A percentile compares a stretch with the other conserved stretches of the same genome.
These are phyloP conservation scores for Sapayoa aenigma DNA, from an alignment of 2,113 vertebrate genomes.

Conservation along the genomic window DNA sequence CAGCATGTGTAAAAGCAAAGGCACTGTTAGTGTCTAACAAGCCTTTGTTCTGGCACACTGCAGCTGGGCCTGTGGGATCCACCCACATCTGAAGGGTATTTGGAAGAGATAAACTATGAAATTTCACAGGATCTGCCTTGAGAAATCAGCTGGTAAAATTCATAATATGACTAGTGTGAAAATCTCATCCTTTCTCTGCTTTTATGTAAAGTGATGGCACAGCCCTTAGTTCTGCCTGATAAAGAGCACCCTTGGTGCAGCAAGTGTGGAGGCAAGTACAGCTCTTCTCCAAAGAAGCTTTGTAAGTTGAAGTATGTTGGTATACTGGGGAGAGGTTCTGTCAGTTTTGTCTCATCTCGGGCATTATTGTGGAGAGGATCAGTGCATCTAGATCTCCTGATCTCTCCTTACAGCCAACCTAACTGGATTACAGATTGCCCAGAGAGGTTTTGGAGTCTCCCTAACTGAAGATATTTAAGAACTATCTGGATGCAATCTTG, in stretches of 20 bases:
- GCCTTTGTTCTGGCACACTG: background rate
- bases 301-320: fast-evolving
- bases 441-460: background rate
- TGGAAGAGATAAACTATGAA: background rate
- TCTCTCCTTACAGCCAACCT: background rate
- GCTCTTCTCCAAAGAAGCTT: background rate
- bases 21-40: background rate
- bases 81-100: background rate
- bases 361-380: background rate
- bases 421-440: background rate
- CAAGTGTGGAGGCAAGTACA: background rate
- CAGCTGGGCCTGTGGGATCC: background rate
- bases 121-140: background rate
- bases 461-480: background rate
- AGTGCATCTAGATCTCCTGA: background rate
- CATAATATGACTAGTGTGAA: background rate
- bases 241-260: background rate
- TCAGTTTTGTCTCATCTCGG: background rate
- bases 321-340: background rate
- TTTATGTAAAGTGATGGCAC: background rate
- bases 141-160: background rate
- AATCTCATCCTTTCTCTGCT: background rate
- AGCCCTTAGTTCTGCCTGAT: background rate
- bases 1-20: background rate
- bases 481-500: background rate